phyloP scores from a whole-genome alignment of 2,888 invertebrate genomes.

The Drosophila aldrichi region DNA sequence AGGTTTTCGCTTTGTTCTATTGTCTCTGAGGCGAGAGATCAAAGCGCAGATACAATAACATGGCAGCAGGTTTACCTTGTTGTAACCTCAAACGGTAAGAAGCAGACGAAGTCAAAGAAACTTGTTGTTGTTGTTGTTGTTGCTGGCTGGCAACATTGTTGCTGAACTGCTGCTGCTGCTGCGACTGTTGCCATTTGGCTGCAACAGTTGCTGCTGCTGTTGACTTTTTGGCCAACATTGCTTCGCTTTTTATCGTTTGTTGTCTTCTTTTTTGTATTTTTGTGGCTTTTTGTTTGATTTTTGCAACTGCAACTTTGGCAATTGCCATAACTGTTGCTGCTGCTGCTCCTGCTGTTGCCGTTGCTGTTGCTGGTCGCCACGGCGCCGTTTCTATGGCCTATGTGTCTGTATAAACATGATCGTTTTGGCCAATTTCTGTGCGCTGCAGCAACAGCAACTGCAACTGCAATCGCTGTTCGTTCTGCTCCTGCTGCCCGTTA shows the following conservation, averaged over 20 bases:
- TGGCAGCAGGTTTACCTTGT: conserved; percentile 81
- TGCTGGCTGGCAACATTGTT: conserved; percentile 52
- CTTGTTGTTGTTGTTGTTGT: conserved; percentile 42
- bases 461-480: conserved; percentile 42
- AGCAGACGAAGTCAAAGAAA: conserved; percentile 35
- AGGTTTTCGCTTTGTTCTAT: conserved; percentile 75
- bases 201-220: conserved; percentile 54
- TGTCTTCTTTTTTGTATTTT: conserved; percentile 14
- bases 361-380: conserved; percentile 23
- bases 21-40: conserved; percentile 74
- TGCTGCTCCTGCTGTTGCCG: conserved; percentile 3
- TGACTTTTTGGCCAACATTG: conserved; percentile 67
- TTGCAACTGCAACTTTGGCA: conserved; percentile 66
- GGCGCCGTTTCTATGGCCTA: conserved; percentile 45
- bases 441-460: conserved; percentile 29
- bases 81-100: conserved; percentile 67
- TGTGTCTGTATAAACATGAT: conserved; percentile 76
- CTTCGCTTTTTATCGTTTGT: conserved; percentile 52
- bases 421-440: conserved; percentile 76
- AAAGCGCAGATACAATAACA: conserved; percentile 72
- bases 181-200: conserved; percentile 54
- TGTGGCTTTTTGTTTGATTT: conserved; percentile 70
- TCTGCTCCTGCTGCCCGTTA: conserved; percentile 51
- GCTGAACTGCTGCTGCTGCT: conserved; percentile 39
- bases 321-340: conserved; percentile 71